Evolutionary conservation across 2,888 invertebrate genomes (phyloP), one percentile per base, ranked within the genome.

Genomic region (Romanomermis culicivorax): DNA sequence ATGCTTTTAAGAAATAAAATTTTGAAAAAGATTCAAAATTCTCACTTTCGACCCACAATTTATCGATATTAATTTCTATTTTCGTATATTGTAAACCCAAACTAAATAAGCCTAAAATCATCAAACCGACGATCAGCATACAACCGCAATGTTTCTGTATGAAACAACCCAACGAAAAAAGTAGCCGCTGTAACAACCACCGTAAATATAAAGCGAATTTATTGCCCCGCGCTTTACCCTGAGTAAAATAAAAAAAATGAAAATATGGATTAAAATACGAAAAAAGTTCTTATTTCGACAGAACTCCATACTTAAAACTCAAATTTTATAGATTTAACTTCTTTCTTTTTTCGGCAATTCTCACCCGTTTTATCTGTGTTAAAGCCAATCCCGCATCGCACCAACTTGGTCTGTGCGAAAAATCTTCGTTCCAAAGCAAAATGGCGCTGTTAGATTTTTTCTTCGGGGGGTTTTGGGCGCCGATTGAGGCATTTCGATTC

Each of bases 351-450:
- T n/a, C n/a, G 36, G 17, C 36, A 17, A 17, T 7, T 7, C 76
- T 77, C 78, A 93, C 93, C 86, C 89, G 87, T 76, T 86, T 85
- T 72, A 93, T 82, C 77, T 91, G 88, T 72, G 82, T 81, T 72
- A 89, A 81, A 64, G 89, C 89, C 72, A 86, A 76, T 68, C 82
- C 81, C 62, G 93, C 91, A 75, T 93, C 88, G 66, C 85, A 84
- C 89, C 89, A 93, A 75, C 88, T 88, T 67, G 93, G 72, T 59
- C 73, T 66, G 53, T 68, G 68, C 42, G 68, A 62, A 56, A 72
- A 66, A 56, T 73, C 73, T 53, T 63, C 61, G 61, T 70, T 69
- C 65, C 65, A 67, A 11, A 49, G 27, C 14, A 36, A 36, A n/a
- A n/a, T n/a, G n/a, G n/a, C n/a, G n/a, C n/a, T n/a, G n/a, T n/a